These are phyloP conservation scores for Herpetotheres cachinnans DNA, from an alignment of 2,113 vertebrate genomes.

Conservation along the genomic window DNA sequence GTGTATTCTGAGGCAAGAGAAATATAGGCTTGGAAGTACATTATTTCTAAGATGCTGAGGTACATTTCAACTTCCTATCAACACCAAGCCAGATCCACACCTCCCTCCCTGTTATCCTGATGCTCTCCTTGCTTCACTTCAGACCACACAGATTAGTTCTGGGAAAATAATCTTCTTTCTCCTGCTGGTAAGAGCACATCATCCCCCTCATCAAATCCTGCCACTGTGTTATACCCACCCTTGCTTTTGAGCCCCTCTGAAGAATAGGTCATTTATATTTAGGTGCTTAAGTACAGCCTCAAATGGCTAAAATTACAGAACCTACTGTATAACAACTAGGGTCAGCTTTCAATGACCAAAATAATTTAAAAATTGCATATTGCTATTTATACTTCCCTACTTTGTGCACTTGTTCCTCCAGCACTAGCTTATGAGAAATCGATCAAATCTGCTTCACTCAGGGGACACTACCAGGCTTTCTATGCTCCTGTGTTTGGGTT, in stretches of 20 bases:
- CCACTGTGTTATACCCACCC: neutral
- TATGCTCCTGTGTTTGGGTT: fast-evolving
- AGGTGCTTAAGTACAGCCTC: neutral
- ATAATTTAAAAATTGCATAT: slow-evolving; percentile 8
- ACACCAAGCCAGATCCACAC: neutral
- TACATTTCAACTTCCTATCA: neutral
- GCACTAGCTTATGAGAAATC: neutral
- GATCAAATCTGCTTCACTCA: neutral
- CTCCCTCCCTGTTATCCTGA: neutral
- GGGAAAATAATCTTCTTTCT: neutral
- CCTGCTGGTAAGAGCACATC: neutral
- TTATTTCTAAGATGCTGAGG: neutral
- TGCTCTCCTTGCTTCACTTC: neutral
- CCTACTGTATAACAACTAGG: neutral
- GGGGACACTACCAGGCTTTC: neutral
- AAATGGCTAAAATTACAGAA: slow-evolving; percentile 27
- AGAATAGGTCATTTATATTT: slow-evolving; percentile 37
- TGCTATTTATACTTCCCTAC: slow-evolving; percentile 22
- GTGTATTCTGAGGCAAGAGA: neutral
- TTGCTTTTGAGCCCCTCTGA: neutral
- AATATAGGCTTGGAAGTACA: neutral
- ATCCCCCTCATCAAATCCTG: neutral
- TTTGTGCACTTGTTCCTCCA: neutral
- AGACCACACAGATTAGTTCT: neutral
- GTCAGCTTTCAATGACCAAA: slow-evolving; percentile 30